Evolutionary conservation across 1,140 invertebrate species (phyloP).

Genomic region (Brachionus calyciflorus): DNA sequence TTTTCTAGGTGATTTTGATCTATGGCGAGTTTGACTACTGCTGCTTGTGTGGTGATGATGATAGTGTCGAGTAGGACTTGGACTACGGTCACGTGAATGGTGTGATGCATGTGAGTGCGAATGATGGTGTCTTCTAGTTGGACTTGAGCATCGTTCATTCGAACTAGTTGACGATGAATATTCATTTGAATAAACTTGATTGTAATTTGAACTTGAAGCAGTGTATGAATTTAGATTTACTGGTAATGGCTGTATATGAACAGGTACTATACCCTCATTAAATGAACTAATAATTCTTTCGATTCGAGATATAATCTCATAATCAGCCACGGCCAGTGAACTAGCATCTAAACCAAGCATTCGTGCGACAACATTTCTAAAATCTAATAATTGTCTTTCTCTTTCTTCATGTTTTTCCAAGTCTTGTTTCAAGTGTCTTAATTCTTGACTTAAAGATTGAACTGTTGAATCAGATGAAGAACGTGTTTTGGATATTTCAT

Average conservation of each 20-base stretch:
- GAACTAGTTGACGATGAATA: constrained; percentile 32
- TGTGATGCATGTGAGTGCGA: constrained; percentile 35
- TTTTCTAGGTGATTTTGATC: constrained; percentile 46
- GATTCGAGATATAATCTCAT: constrained; percentile 59
- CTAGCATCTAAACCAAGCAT: constrained; percentile 60
- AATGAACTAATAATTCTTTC: constrained; percentile 55
- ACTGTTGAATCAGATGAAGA: constrained; percentile 56
- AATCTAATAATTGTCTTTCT: constrained; percentile 59
- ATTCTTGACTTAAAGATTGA: constrained; percentile 58
- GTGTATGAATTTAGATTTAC: background rate
- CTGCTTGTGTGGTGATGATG: constrained; percentile 41
- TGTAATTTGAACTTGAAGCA: background rate
- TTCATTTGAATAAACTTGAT: background rate
- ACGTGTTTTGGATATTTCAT: constrained; percentile 51
- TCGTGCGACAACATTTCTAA: constrained; percentile 56
- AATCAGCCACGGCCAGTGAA: constrained; percentile 59
- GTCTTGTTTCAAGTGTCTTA: constrained; percentile 57
- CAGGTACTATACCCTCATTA: constrained; percentile 38
- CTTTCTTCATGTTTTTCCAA: constrained; percentile 55
- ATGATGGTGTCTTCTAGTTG: constrained; percentile 27
- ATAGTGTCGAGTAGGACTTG: constrained; percentile 14
- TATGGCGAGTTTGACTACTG: background rate
- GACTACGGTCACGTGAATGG: background rate
- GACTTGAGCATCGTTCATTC: constrained; percentile 26
- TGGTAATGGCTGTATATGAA: constrained; percentile 41